A percentile compares a stretch with the other conserved stretches of the same genome.
Conservation (phyloP, 2,888 invertebrate species). For the Heliconius cydno region DNA sequence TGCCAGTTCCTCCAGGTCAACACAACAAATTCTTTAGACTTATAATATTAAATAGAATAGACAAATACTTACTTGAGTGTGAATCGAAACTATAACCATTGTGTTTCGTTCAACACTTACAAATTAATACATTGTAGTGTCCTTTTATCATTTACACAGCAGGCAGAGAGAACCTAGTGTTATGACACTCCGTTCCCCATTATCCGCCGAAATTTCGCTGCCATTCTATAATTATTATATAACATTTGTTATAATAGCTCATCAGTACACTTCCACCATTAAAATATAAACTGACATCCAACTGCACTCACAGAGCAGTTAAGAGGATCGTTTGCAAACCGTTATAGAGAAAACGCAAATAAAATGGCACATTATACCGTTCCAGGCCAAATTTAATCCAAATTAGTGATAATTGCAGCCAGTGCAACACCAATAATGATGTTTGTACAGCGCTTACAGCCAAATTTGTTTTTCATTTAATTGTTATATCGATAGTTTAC, state of each 20-base stretch:
- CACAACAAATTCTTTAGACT: no score
- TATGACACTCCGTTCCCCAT: no score
- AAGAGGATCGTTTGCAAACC: conserved; percentile 43
- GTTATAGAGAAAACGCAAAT: conserved; percentile 40
- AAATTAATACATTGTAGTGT: not conserved
- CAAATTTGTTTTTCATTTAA: conserved; percentile 30
- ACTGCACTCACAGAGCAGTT: conserved; percentile 33
- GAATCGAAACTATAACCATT: not conserved
- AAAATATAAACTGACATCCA: conserved; percentile 25
- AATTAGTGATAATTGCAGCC: conserved; percentile 44
- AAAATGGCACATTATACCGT: conserved; percentile 43
- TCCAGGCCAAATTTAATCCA: conserved; percentile 43
- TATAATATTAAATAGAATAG: no score
- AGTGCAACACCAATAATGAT: conserved; percentile 39
- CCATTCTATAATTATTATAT: not conserved
- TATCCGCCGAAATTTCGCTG: no score
- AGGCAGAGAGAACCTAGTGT: no score
- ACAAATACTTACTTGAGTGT: not conserved
- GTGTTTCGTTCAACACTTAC: not conserved
- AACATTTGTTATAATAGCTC: conserved; percentile 1
- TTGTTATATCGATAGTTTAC: conserved; percentile 26
- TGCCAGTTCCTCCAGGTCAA: no score
- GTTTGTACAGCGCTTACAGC: conserved; percentile 34
- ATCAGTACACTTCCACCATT: not conserved
- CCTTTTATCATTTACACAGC: no score